A percentile compares a stretch with the other conserved stretches of the same genome.
Conservation (phyloP, 2,797 vertebrate genomes). For the Coranthus polyacanthus region DNA sequence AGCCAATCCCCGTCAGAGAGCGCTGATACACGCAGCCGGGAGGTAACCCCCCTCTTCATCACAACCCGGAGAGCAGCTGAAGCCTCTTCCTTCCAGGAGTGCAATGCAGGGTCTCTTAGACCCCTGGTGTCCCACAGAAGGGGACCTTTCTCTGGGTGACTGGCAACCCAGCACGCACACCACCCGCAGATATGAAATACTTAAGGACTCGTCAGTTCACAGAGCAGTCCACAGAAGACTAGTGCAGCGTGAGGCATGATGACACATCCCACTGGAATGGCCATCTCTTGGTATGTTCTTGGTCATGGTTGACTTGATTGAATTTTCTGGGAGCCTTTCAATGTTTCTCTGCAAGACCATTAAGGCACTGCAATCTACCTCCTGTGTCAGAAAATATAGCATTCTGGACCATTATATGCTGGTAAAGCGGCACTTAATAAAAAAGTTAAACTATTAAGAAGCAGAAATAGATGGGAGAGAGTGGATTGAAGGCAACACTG, state of each 20-base stretch:
- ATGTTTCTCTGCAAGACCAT: slow-evolving; percentile 25
- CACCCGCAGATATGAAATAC: slow-evolving; percentile 37
- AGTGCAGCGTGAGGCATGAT: slow-evolving; percentile 45
- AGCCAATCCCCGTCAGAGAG: slow-evolving; percentile 63
- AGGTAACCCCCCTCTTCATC: slow-evolving; percentile 19
- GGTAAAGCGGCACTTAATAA: slow-evolving; percentile 11
- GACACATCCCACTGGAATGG: slow-evolving; percentile 56
- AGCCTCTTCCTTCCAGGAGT: slow-evolving; percentile 32
- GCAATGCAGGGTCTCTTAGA: slow-evolving; percentile 18
- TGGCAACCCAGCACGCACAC: slow-evolving; percentile 42
- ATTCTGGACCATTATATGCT: slow-evolving; percentile 39
- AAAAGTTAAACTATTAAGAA: slow-evolving; percentile 20
- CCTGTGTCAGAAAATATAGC: slow-evolving; percentile 22
- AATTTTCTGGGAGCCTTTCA: slow-evolving; percentile 53
- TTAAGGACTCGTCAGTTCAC: slow-evolving; percentile 68
- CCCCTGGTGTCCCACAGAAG: slow-evolving; percentile 45
- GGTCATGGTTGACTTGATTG: slow-evolving; percentile 44
- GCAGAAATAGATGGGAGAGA: slow-evolving; percentile 4
- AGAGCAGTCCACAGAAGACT: slow-evolving; percentile 44
- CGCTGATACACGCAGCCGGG: slow-evolving; percentile 39
- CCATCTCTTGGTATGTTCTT: slow-evolving; percentile 43
- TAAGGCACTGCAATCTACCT: slow-evolving; percentile 22
- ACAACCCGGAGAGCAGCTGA: slow-evolving; percentile 29
- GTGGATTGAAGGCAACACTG: slow-evolving; percentile 14
- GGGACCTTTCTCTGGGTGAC: slow-evolving; percentile 61